These are phyloP conservation scores for Pachyuromys duprasi DNA, from an alignment of 2,797 vertebrate species.

Conservation along the genomic window DNA sequence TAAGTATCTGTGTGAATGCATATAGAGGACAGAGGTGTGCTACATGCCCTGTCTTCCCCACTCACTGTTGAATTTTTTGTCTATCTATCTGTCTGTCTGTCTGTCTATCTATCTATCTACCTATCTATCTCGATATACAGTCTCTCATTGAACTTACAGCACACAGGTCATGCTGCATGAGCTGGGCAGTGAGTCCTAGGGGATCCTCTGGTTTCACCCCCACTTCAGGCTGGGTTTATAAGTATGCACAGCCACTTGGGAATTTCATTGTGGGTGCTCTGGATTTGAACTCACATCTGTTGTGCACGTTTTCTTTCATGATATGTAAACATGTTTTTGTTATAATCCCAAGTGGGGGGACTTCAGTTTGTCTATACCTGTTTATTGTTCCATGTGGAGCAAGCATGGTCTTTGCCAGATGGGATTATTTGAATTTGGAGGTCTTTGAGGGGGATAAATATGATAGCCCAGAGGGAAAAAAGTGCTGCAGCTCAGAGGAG, in stretches of 20 bases:
- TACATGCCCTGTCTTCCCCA: fast-evolving
- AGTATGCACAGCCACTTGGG: too few relatives aligned
- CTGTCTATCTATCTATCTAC: background rate
- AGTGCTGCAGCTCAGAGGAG: too few relatives aligned
- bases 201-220: background rate
- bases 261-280: background rate
- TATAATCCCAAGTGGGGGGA: too few relatives aligned
- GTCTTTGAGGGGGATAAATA: too few relatives aligned
- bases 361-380: too few relatives aligned
- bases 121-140: background rate
- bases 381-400: too few relatives aligned
- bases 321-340: too few relatives aligned
- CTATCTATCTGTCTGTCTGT: background rate
- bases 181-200: background rate
- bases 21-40: background rate
- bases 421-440: too few relatives aligned
- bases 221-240: background rate
- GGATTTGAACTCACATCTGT: background rate
- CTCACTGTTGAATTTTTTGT: background rate
- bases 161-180: background rate
- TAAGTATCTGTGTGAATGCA: background rate
- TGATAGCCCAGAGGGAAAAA: too few relatives aligned
- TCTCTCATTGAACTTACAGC: background rate
- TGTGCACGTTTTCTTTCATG: too few relatives aligned
- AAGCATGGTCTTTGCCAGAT: too few relatives aligned